phyloP scores from a whole-genome alignment of 1,140 invertebrate genomes.

The Zophobas morio region DNA sequence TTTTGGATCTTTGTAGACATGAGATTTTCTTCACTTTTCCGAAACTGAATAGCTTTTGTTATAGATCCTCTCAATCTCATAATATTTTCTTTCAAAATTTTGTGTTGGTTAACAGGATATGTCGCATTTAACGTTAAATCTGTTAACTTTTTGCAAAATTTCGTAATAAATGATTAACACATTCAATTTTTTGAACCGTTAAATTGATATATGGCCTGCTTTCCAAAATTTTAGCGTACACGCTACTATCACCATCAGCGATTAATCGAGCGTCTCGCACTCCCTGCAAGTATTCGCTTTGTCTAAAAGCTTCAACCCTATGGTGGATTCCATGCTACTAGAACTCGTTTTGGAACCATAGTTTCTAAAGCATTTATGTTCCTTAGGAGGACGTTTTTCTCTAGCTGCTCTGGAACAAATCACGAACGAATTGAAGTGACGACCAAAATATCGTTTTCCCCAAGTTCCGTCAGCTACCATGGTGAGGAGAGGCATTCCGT shows the following conservation, averaged over 20 bases:
- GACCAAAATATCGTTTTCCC: constrained; percentile 60
- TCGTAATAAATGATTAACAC: background rate
- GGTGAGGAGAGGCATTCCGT: constrained; percentile 57
- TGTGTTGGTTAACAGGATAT: too few relatives aligned
- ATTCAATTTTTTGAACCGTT: too few relatives aligned
- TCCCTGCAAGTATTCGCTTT: constrained; percentile 60
- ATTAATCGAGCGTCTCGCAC: constrained; percentile 62
- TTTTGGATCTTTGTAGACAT: too few relatives aligned
- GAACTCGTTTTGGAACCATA: constrained; percentile 65
- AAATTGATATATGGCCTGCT: constrained; percentile 35
- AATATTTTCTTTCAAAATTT: too few relatives aligned
- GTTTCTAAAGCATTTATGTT: constrained; percentile 4
- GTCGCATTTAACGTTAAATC: too few relatives aligned
- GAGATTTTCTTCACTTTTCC: too few relatives aligned
- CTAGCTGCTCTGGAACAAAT: constrained; percentile 52
- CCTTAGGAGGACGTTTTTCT: too few relatives aligned
- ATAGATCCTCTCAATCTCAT: too few relatives aligned
- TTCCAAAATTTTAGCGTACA: constrained; percentile 56
- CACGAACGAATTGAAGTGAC: constrained; percentile 58
- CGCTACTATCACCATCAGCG: constrained; percentile 64
- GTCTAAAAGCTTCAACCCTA: constrained; percentile 65
- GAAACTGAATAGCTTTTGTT: too few relatives aligned
- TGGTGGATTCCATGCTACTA: constrained; percentile 67
- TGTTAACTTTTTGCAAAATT: background rate
- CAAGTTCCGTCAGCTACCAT: constrained; percentile 59